These are phyloP conservation scores for Morpho helenor DNA, from an alignment of 2,888 invertebrate genomes.

Conservation along the genomic window DNA sequence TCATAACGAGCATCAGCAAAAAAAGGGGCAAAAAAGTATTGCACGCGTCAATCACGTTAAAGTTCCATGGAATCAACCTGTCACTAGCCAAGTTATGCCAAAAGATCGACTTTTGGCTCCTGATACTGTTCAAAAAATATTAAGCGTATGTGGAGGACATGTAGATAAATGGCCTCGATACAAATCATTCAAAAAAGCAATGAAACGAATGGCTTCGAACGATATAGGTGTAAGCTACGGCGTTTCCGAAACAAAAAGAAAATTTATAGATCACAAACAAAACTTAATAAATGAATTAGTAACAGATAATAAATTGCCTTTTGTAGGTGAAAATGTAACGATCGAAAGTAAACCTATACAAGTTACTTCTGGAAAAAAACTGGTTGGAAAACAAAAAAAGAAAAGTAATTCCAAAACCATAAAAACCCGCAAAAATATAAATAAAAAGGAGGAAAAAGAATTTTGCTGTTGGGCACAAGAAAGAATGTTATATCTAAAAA, in stretches of 20 bases:
- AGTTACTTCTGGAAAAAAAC: neutral
- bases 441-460: neutral
- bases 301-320: neutral
- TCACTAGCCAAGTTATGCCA: neutral
- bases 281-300: neutral
- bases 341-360: neutral
- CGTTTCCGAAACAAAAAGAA: neutral
- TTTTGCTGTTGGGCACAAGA: slow-evolving; percentile 52
- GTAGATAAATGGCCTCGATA: slow-evolving; percentile 14
- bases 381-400: slow-evolving; percentile 5
- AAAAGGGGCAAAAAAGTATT: neutral
- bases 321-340: neutral
- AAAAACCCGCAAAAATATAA: slow-evolving; percentile 6
- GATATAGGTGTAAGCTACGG: slow-evolving; percentile 7
- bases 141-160: slow-evolving; percentile 36
- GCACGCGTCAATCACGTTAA: neutral
- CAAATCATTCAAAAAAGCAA: neutral
- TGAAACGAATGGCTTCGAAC: slow-evolving; percentile 1
- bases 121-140: slow-evolving; percentile 60
- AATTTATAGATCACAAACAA: neutral
- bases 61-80: slow-evolving; percentile 12
- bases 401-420: slow-evolving; percentile 1
- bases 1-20: neutral
- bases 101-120: slow-evolving; percentile 35
- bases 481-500: slow-evolving; percentile 17